A percentile compares a stretch with the other conserved stretches of the same genome.
phyloP scores from a whole-genome alignment of 1,140 invertebrate species.

The Leptonema lineaticorne region DNA sequence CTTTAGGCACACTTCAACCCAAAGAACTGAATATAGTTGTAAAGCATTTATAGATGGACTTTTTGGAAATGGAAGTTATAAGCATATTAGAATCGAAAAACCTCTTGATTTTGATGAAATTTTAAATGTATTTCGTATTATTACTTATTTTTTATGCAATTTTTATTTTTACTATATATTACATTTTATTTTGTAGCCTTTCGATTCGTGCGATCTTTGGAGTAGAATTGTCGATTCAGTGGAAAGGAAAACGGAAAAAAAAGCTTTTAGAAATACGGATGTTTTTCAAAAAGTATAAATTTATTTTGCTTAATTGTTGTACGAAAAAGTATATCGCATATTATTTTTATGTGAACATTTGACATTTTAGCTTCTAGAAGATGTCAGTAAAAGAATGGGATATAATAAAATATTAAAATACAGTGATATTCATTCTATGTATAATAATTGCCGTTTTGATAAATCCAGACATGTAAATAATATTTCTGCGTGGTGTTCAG shows the following conservation, averaged over 20 bases:
- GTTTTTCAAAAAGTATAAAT: constrained; percentile 32
- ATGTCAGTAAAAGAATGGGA: constrained; percentile 5
- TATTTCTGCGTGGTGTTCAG: constrained; percentile 72
- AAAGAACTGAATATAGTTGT: constrained; percentile 13
- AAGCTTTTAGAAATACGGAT: constrained; percentile 20
- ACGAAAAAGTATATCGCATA: not conserved
- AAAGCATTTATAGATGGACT: constrained; percentile 23
- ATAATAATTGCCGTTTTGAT: constrained; percentile 67
- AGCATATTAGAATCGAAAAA: not conserved
- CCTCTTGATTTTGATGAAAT: not conserved
- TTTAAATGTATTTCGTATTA: not conserved
- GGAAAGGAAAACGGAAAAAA: constrained; percentile 27
- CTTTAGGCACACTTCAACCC: constrained; percentile 9
- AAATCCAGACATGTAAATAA: constrained; percentile 65
- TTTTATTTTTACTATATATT: not conserved
- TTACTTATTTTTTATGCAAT: not conserved
- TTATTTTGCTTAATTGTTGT: not conserved
- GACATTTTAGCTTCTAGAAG: not conserved
- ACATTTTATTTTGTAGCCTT: constrained; percentile 27
- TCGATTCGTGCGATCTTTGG: constrained; percentile 25
- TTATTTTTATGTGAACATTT: not conserved
- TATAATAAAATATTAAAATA: not conserved
- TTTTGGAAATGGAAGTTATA: constrained; percentile 13
- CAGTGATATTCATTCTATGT: constrained; percentile 23
- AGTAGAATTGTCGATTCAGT: constrained; percentile 10